Base-by-base conservation (phyloP, 2,888 invertebrate species). In the Hydropsyche betteni region DNA sequence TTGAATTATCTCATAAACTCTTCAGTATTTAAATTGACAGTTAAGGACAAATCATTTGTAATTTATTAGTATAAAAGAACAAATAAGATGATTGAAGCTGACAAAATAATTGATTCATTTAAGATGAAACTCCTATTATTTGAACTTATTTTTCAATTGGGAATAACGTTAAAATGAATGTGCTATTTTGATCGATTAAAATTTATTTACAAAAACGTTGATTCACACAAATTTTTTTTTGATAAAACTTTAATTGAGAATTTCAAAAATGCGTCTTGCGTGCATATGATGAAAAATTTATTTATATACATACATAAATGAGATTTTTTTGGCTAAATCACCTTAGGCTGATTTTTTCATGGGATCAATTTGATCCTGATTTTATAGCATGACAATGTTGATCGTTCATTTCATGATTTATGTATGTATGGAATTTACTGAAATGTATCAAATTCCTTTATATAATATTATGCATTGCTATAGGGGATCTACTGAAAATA, bases 401-500 rank as follows among this genome's bases (percentile, higher is more conserved):
- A 33, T 44, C 51, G 69, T 16, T 12, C 44, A 50, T 12, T 24
- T n/a, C 2, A 69, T 64, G 12, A 34, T n/a, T 34, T 7, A 70
- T 70, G 33, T 34, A 70, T 53, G 52, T 14, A 16, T n/a, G 58
- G 72, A 72, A 72, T 72, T 52, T 34, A 36, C 6, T 36, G 38
- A 53, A 55, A 55, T 58, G 58, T 72, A 44, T 38, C 58, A 36
- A 53, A 33, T 34, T 10, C 6, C 10, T 44, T 44, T 44, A 8
- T 44, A 44, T 50, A 38, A 64, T 16, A 69, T 16, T 14, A 51
- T 52, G 52, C 51, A 70, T 50, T 24, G 70, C 70, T 53, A 7
- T 53, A 38, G 58, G 55, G 71, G 34, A 55, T 71, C 14, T 36
- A 55, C 44, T 12, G 55, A 33, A 38, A 55, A 71, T 71, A 69